Conservation (phyloP, 2,113 vertebrate species). For the Brachyhypopomus occidentalis region DNA sequence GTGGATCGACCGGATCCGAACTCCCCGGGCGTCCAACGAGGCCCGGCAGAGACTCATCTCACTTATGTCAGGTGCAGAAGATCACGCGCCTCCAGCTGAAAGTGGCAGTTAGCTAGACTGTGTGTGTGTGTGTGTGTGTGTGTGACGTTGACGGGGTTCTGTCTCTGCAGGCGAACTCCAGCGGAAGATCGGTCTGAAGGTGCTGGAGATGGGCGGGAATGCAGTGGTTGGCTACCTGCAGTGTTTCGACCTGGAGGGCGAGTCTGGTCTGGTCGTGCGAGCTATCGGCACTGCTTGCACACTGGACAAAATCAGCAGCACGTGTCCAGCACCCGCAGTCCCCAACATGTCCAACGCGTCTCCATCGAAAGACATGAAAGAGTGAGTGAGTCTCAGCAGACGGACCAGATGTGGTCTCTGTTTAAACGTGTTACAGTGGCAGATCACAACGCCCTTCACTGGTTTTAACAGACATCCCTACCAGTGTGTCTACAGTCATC, state of each 20-base stretch:
- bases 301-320: conserved; percentile 91
- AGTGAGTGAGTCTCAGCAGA: conserved; percentile 82
- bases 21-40: conserved; percentile 94
- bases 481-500: neutral
- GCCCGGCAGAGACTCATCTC: conserved; percentile 97
- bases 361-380: conserved; percentile 96
- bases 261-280: conserved; percentile 94
- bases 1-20: conserved; percentile 97
- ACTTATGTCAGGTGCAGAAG: conserved; percentile 90
- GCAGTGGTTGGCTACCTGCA: conserved; percentile 97
- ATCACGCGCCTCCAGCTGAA: neutral
- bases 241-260: conserved; percentile 98
- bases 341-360: conserved; percentile 88
- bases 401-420: neutral
- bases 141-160: neutral
- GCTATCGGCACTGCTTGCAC: conserved; percentile 98
- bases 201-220: conserved; percentile 98
- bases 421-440: neutral
- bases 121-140: too few relatives aligned
- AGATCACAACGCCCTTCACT: neutral
- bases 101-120: neutral
- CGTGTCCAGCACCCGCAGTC: conserved; percentile 66
- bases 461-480: neutral
- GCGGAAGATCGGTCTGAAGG: conserved; percentile 97
- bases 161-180: conserved; percentile 87